These are phyloP conservation scores for Perdita meconis DNA, from an alignment of 2,888 invertebrate genomes.

Conservation along the genomic window DNA sequence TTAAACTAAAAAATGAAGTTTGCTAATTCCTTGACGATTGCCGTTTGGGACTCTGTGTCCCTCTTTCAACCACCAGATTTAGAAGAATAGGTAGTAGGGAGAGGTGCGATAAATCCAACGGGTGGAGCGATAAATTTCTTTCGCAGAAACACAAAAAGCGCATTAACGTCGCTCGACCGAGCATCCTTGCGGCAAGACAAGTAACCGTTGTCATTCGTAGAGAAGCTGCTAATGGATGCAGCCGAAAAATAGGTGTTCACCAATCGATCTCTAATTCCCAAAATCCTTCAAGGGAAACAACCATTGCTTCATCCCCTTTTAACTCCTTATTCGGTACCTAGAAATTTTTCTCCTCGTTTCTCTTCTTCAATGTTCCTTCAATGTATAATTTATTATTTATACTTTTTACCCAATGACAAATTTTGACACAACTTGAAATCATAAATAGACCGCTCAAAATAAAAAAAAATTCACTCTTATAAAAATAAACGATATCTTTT, in stretches of 20 bases:
- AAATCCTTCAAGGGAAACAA: slow-evolving; percentile 7
- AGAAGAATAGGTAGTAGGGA: slow-evolving; percentile 25
- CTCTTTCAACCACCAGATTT: slow-evolving; percentile 19
- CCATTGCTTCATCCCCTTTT: not conserved
- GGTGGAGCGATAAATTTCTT: slow-evolving; percentile 70
- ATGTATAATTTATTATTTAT: too few relatives aligned
- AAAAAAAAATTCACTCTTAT: too few relatives aligned
- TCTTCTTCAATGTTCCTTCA: too few relatives aligned
- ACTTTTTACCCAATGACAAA: too few relatives aligned
- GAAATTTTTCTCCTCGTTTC: not conserved
- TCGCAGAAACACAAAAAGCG: slow-evolving; percentile 72
- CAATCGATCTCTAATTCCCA: slow-evolving; percentile 22
- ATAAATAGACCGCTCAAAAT: too few relatives aligned
- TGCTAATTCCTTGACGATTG: not conserved
- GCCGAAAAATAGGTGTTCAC: not conserved
- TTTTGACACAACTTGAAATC: too few relatives aligned
- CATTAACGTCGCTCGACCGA: slow-evolving; percentile 65
- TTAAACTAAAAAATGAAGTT: too few relatives aligned
- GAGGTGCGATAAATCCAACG: slow-evolving; percentile 66
- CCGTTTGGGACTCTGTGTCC: not conserved
- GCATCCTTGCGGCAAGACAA: slow-evolving; percentile 47
- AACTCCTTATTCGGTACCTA: not conserved
- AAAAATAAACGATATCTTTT: too few relatives aligned
- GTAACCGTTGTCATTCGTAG: slow-evolving; percentile 51
- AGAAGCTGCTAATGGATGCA: slow-evolving; percentile 35